phyloP scores from a whole-genome alignment of 35 echinoderm and acorn worm genomes.

The Ophioderma brevispina region DNA sequence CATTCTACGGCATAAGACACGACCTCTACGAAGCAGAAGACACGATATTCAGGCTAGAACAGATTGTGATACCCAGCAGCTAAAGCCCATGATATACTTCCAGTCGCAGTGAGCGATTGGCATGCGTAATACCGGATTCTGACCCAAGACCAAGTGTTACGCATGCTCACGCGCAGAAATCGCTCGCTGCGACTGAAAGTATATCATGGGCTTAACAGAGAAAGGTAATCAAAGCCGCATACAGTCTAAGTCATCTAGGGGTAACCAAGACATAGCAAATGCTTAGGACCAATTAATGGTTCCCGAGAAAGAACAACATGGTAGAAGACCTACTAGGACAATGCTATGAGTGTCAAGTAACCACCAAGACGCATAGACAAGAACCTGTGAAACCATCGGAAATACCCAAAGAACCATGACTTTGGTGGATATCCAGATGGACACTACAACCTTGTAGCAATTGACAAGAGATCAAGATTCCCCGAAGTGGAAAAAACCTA shows the following conservation, averaged over 20 bases:
- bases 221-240: constrained; percentile 5
- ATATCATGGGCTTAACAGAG: too few relatives aligned
- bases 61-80: neutral
- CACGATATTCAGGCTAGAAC: neutral
- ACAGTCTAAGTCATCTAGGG: constrained; percentile 10
- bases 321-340: constrained; percentile 14
- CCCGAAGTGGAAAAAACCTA: neutral
- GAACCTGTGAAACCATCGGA: constrained; percentile 46
- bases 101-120: too few relatives aligned
- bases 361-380: constrained; percentile 37
- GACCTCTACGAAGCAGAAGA: neutral
- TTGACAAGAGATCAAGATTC: neutral
- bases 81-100: too few relatives aligned
- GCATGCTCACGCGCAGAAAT: too few relatives aligned
- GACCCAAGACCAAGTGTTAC: too few relatives aligned
- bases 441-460: neutral
- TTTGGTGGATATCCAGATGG: neutral
- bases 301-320: neutral
- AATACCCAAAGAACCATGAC: constrained; percentile 52
- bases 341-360: constrained; percentile 45
- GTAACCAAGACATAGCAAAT: constrained; percentile 14
- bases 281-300: neutral
- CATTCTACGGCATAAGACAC: constrained; percentile 12
- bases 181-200: too few relatives aligned
- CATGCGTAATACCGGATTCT: too few relatives aligned